Percentiles rank a stretch among this genome's conserved stretches.
These are phyloP conservation scores for Chloroclysta siterata DNA, from an alignment of 2,888 invertebrate species.

Conservation along the genomic window DNA sequence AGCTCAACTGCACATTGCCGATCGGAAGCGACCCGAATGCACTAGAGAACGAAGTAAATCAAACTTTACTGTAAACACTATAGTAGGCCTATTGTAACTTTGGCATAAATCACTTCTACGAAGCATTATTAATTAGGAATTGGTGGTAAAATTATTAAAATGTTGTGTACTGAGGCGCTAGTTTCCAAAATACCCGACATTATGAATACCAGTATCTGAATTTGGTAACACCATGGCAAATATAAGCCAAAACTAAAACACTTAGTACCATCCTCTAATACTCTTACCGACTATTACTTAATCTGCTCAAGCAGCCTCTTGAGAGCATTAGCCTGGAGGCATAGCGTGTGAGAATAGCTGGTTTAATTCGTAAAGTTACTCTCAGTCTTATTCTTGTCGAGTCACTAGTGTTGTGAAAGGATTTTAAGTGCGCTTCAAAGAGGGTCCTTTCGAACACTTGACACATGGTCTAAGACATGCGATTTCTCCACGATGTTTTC, in stretches of 20 bases:
- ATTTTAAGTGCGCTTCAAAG: no score
- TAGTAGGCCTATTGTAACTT: no score
- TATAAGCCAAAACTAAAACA: slow-evolving; percentile 32
- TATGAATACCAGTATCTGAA: slow-evolving; percentile 19
- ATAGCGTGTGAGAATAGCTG: slow-evolving; percentile 4
- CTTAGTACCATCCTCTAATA: slow-evolving; percentile 27
- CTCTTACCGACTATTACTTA: slow-evolving; percentile 32
- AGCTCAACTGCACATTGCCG: no score
- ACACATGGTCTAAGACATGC: no score
- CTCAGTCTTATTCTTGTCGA: no score
- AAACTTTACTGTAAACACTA: no score
- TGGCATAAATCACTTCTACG: no score
- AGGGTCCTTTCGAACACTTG: no score
- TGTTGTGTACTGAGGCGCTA: background rate
- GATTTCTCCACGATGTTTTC: no score
- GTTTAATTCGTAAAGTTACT: background rate
- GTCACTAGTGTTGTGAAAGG: no score
- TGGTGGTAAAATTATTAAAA: background rate
- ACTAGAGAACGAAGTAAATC: no score
- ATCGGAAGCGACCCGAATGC: no score
- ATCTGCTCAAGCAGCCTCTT: slow-evolving; percentile 31
- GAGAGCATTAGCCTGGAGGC: slow-evolving; percentile 23
- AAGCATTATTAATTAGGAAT: background rate
- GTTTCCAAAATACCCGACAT: slow-evolving; percentile 11
- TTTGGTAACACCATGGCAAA: slow-evolving; percentile 27